phyloP scores from a whole-genome alignment of 2,797 vertebrate genomes.

The Delichon dasypus region DNA sequence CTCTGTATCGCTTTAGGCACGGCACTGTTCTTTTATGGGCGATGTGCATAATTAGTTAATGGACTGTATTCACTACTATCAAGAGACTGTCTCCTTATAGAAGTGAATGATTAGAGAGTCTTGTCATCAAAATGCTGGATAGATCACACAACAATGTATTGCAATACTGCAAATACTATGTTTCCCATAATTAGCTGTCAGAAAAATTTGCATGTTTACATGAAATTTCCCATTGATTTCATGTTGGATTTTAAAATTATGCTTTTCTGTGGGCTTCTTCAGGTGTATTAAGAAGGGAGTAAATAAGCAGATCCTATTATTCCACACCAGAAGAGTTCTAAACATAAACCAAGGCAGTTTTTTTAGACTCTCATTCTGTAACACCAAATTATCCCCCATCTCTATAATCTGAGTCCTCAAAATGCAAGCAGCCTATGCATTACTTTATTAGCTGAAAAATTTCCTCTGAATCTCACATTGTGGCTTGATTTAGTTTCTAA shows the following conservation, averaged over 20 bases:
- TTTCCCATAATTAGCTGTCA: background rate
- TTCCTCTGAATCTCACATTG: background rate
- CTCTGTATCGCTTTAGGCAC: background rate
- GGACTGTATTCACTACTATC: background rate
- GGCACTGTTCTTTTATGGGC: background rate
- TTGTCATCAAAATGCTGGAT: background rate
- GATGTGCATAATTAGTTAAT: background rate
- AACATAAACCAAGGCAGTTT: background rate
- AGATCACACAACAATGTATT: background rate
- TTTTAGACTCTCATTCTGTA: background rate
- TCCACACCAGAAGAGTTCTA: background rate
- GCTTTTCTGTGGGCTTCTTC: background rate
- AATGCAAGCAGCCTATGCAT: background rate
- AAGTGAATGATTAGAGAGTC: background rate
- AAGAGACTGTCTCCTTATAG: background rate
- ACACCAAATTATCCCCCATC: background rate
- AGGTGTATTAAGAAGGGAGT: background rate
- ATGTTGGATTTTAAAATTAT: background rate
- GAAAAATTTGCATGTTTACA: background rate
- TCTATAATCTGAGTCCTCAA: background rate
- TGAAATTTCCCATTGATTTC: background rate
- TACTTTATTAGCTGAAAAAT: background rate
- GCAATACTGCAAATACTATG: background rate
- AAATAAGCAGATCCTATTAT: background rate
- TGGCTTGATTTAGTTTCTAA: background rate